phyloP scores from a whole-genome alignment of 2,888 invertebrate species.

The Nysson spinosus region DNA sequence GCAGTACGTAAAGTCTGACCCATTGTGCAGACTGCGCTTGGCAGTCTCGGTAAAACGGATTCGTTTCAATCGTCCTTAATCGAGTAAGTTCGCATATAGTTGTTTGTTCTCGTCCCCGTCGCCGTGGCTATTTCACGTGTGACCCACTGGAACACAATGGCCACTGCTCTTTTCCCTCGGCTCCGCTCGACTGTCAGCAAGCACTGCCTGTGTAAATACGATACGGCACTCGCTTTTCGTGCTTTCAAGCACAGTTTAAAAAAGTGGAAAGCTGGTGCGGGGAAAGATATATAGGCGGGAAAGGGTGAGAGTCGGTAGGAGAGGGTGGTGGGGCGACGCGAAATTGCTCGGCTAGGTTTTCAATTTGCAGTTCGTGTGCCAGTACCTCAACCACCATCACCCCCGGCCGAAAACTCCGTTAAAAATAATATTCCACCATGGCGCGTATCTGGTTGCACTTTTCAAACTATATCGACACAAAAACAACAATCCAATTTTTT shows the following conservation, averaged over 20 bases:
- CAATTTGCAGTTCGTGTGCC: slow-evolving; percentile 60
- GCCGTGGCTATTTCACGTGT: slow-evolving; percentile 54
- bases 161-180: slow-evolving; percentile 52
- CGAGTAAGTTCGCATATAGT: slow-evolving; percentile 64
- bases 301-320: neutral
- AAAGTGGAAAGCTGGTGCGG: slow-evolving; percentile 45
- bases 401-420: slow-evolving; percentile 23
- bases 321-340: slow-evolving; percentile 33
- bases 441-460: neutral
- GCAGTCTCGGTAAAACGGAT: slow-evolving; percentile 47
- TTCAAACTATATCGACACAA: no score
- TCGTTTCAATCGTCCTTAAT: slow-evolving; percentile 65
- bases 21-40: slow-evolving; percentile 25
- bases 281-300: slow-evolving; percentile 26
- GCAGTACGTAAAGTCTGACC: slow-evolving; percentile 33
- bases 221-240: slow-evolving; percentile 65
- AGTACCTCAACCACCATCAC: slow-evolving; percentile 22
- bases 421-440: slow-evolving; percentile 56
- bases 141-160: slow-evolving; percentile 62
- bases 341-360: slow-evolving; percentile 62
- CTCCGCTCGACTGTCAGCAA: slow-evolving; percentile 56
- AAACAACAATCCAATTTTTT: no score
- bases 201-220: slow-evolving; percentile 68
- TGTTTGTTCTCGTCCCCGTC: slow-evolving; percentile 55
- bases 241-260: slow-evolving; percentile 61